phyloP scores from a whole-genome alignment of 2,797 vertebrate species.

The Diplodus puntazzo region DNA sequence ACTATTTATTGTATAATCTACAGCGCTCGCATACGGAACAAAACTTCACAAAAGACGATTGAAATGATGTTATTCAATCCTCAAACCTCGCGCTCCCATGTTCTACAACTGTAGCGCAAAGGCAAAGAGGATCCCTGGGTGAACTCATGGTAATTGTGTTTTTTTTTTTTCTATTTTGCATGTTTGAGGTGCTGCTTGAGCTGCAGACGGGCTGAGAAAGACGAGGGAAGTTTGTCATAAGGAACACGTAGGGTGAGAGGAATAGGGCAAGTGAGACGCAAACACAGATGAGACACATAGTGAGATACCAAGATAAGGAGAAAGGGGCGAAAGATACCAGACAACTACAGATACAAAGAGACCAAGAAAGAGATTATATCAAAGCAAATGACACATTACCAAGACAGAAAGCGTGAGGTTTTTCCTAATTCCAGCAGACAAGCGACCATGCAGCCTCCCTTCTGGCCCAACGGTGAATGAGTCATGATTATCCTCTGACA shows the following conservation, averaged over 20 bases:
- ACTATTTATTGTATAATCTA: neutral
- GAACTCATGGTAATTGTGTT: constrained; percentile 24
- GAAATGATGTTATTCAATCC: constrained; percentile 4
- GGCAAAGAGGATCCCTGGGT: constrained; percentile 7
- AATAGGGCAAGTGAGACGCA: constrained; percentile 39
- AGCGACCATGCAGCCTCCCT: constrained; percentile 41
- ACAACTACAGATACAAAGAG: constrained; percentile 31
- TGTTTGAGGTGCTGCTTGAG: constrained; percentile 30
- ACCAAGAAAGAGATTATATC: constrained; percentile 58
- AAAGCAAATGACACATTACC: constrained; percentile 62
- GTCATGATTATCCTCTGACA: constrained; percentile 65
- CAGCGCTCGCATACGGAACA: neutral
- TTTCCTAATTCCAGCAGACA: constrained; percentile 57
- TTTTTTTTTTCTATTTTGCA: constrained; percentile 42
- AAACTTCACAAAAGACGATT: constrained; percentile 15
- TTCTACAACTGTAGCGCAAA: constrained; percentile 8
- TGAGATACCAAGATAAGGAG: constrained; percentile 42
- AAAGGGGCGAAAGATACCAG: constrained; percentile 27
- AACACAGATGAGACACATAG: constrained; percentile 27
- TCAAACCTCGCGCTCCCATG: neutral
- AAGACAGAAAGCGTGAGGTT: constrained; percentile 53
- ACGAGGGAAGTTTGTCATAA: constrained; percentile 43
- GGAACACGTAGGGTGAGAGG: constrained; percentile 27
- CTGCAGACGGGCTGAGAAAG: constrained; percentile 30
- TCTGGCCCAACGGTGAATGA: constrained; percentile 42